phyloP scores from a whole-genome alignment of 1,140 invertebrate genomes.

The Chymomyza costata region DNA sequence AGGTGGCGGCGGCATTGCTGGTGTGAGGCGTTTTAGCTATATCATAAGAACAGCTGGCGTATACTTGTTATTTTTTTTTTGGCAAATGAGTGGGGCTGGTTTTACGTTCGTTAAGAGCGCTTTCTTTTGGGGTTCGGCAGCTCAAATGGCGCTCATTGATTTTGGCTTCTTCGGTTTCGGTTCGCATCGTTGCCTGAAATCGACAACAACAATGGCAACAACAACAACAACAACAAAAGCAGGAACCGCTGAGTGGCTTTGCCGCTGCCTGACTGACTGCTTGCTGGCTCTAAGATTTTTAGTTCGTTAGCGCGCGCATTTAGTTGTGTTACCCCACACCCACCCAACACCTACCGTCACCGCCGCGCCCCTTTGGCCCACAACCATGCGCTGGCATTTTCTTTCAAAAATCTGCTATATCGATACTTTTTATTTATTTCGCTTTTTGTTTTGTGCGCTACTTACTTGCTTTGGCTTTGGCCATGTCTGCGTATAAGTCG shows the following conservation, averaged over 20 bases:
- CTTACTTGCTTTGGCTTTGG: slow-evolving; percentile 9
- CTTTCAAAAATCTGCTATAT: slow-evolving; percentile 50
- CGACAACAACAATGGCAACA: neutral
- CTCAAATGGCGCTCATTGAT: slow-evolving; percentile 47
- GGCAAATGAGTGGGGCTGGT: neutral
- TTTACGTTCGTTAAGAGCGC: neutral
- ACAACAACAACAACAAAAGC: neutral
- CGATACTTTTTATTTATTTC: slow-evolving; percentile 55
- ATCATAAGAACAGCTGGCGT: neutral
- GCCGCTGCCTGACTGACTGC: neutral
- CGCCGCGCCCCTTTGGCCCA: slow-evolving; percentile 14
- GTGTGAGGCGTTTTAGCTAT: neutral
- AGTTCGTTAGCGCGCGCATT: slow-evolving; percentile 30
- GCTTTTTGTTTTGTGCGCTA: slow-evolving; percentile 34
- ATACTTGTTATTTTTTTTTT: neutral
- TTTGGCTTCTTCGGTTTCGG: slow-evolving; percentile 17
- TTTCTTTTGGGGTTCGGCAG: neutral
- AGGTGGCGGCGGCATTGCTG: neutral
- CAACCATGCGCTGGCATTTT: slow-evolving; percentile 41
- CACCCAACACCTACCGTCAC: neutral
- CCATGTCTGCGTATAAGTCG: slow-evolving; percentile 34
- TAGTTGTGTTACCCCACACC: slow-evolving; percentile 4
- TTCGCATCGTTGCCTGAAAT: slow-evolving; percentile 1
- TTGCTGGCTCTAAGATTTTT: slow-evolving; percentile 44
- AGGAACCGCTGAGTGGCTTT: neutral